A percentile compares a stretch with the other conserved stretches of the same genome.
phyloP scores from a whole-genome alignment of 2,797 vertebrate genomes.

The Megalops cyprinoides region DNA sequence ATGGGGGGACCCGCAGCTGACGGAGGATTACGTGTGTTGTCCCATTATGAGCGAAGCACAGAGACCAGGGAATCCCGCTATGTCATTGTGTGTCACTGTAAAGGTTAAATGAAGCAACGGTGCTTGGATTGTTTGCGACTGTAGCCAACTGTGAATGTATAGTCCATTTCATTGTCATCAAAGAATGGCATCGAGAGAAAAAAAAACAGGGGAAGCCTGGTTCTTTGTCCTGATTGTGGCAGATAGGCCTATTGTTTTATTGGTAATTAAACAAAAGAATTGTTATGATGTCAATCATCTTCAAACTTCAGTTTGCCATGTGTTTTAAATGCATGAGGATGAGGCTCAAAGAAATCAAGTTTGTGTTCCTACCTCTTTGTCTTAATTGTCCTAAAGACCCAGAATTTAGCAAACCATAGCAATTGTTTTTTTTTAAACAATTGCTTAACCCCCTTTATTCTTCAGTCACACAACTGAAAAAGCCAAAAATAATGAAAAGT shows the following conservation, averaged over 20 bases:
- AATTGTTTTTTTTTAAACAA: slow-evolving; percentile 18
- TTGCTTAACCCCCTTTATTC: slow-evolving; percentile 12
- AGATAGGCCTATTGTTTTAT: slow-evolving; percentile 32
- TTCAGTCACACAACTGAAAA: slow-evolving; percentile 8
- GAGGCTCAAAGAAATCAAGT: background rate
- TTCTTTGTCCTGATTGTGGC: slow-evolving; percentile 30
- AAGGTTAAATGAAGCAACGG: slow-evolving; percentile 34
- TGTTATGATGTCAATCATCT: slow-evolving; percentile 23
- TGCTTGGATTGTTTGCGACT: slow-evolving; percentile 24
- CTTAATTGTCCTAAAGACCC: too few species aligned
- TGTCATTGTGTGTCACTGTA: slow-evolving; percentile 13
- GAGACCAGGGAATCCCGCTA: background rate
- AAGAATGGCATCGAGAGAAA: slow-evolving; percentile 6
- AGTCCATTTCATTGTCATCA: slow-evolving; percentile 5
- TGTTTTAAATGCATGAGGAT: background rate
- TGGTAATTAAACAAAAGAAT: slow-evolving; percentile 40
- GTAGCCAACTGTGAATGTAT: slow-evolving; percentile 21
- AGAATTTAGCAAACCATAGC: background rate
- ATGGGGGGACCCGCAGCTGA: background rate
- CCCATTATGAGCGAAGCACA: background rate
- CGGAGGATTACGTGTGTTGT: slow-evolving; percentile 13
- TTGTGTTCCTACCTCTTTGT: too few species aligned
- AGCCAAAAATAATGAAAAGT: slow-evolving; percentile 18
- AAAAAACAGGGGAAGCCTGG: background rate
- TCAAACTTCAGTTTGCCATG: slow-evolving; percentile 14